phyloP scores from a whole-genome alignment of 1,140 invertebrate genomes.

The Drosophila sturtevanti region DNA sequence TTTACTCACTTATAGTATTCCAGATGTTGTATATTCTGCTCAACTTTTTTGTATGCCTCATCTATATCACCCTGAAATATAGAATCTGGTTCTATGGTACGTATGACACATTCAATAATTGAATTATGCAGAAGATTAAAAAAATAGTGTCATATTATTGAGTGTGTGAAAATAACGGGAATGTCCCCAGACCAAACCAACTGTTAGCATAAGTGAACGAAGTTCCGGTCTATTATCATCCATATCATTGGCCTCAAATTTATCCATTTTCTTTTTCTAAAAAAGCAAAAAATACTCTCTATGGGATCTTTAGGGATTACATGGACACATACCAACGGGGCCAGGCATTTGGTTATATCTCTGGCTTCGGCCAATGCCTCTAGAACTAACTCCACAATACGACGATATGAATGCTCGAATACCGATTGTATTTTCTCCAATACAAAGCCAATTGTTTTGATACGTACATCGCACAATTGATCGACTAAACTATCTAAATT shows the following conservation, averaged over 20 bases:
- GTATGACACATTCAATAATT: constrained; percentile 85
- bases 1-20: constrained; percentile 77
- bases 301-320: too few relatives aligned
- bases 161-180: constrained; percentile 92
- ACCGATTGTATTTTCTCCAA: constrained; percentile 89
- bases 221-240: constrained; percentile 86
- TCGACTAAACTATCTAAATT: constrained; percentile 93
- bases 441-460: constrained; percentile 91
- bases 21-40: constrained; percentile 82
- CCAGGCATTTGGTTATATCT: constrained; percentile 87
- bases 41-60: constrained; percentile 83
- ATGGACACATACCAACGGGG: constrained; percentile 83
- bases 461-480: constrained; percentile 89
- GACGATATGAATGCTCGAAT: constrained; percentile 88
- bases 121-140: constrained; percentile 89
- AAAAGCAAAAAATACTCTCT: background rate
- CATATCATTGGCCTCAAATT: constrained; percentile 88
- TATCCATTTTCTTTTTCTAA: constrained; percentile 85
- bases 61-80: constrained; percentile 88
- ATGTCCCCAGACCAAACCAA: constrained; percentile 92
- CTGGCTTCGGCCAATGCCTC: constrained; percentile 86
- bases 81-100: constrained; percentile 84
- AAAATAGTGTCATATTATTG: constrained; percentile 88
- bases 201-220: constrained; percentile 87
- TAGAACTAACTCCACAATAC: constrained; percentile 86